These are phyloP conservation scores for Phalacrocorax brasilianus DNA, from an alignment of 2,113 vertebrate species.

Conservation along the genomic window DNA sequence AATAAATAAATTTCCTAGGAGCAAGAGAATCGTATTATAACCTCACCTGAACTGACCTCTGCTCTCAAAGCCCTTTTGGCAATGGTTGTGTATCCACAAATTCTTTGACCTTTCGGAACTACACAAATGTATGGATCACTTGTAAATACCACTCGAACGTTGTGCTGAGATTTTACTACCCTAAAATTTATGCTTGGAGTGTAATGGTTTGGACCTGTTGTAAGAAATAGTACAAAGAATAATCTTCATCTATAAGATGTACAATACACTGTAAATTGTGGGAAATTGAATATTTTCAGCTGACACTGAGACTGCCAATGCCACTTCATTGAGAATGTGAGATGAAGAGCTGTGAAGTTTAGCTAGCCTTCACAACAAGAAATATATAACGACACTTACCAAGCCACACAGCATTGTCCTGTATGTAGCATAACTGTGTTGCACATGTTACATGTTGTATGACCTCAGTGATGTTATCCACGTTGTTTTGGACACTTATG, in stretches of 20 bases:
- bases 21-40: not conserved
- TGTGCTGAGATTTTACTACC: not conserved
- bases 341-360: not conserved
- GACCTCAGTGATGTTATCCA: not conserved
- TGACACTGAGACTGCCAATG: not conserved
- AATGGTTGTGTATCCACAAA: not conserved
- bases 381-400: not conserved
- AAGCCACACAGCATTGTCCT: not conserved
- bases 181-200: not conserved
- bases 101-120: slow-evolving; percentile 23
- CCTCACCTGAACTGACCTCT: not conserved
- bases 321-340: not conserved
- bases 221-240: not conserved
- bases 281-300: not conserved
- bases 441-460: not conserved
- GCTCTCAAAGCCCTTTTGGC: slow-evolving; percentile 8
- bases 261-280: not conserved
- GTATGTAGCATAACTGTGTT: not conserved
- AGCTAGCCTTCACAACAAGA: not conserved
- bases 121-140: not conserved
- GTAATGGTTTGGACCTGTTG: not conserved
- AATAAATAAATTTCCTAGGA: slow-evolving; percentile 28
- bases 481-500: not conserved
- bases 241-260: not conserved
- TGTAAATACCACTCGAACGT: not conserved